Conservation (phyloP, 2,797 vertebrate species). For the Galaxias olidus region DNA sequence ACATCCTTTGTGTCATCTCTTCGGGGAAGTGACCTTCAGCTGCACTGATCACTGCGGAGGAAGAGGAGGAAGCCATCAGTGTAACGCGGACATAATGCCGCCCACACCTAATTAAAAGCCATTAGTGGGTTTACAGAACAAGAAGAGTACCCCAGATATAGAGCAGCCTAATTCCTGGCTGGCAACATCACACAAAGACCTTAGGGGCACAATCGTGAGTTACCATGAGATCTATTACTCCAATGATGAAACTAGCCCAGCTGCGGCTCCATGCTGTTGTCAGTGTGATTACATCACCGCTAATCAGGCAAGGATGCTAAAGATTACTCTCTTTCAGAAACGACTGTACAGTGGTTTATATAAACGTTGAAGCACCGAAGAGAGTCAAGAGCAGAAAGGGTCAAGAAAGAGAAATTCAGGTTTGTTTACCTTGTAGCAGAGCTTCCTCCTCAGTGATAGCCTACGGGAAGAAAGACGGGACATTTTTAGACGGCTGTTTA, state of each 20-base stretch:
- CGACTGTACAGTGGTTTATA: background rate
- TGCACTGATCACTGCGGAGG: background rate
- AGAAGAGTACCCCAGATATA: background rate
- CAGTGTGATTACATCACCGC: background rate
- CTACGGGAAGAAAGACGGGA: background rate
- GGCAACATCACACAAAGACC: background rate
- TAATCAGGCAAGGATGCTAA: background rate
- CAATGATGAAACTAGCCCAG: background rate
- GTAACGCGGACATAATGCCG: background rate
- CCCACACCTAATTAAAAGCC: background rate
- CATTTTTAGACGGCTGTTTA: background rate
- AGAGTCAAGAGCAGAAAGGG: background rate
- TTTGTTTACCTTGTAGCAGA: background rate
- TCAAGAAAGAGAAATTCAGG: background rate
- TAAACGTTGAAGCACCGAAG: background rate
- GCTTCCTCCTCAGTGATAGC: background rate
- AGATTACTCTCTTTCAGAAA: no score
- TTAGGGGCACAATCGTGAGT: background rate
- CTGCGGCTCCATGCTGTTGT: constrained; percentile 6
- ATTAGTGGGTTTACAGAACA: background rate
- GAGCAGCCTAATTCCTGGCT: no score
- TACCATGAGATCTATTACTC: background rate
- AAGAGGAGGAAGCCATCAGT: background rate
- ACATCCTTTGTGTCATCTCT: background rate
- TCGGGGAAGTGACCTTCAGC: background rate